A percentile compares a stretch with the other conserved stretches of the same genome.
phyloP scores from a whole-genome alignment of 2,113 vertebrate species.

The Ascaphus truei region DNA sequence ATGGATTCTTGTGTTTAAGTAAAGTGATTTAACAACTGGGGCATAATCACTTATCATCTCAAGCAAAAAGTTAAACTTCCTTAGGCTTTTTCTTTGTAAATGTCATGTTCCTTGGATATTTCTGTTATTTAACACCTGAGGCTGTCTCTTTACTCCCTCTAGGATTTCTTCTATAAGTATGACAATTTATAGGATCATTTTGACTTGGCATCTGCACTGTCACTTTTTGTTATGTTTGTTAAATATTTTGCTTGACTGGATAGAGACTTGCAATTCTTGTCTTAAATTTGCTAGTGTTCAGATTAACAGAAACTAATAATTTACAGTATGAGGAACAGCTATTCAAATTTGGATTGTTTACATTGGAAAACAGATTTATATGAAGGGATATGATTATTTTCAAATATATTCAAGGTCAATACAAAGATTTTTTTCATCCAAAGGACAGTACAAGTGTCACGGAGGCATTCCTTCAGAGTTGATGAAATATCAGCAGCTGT shows the following conservation, averaged over 20 bases:
- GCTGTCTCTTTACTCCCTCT: conserved; percentile 21
- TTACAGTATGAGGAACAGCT: too few species aligned
- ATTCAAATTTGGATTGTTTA: too few species aligned
- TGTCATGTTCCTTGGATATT: conserved; percentile 31
- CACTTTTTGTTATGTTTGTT: conserved; percentile 23
- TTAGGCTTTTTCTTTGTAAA: conserved; percentile 20
- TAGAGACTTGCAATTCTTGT: not conserved
- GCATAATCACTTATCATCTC: conserved; percentile 29
- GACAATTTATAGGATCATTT: conserved; percentile 33
- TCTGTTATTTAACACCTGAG: conserved; percentile 29
- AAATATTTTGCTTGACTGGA: conserved; percentile 4
- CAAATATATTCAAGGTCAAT: too few species aligned
- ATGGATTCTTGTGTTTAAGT: conserved; percentile 19
- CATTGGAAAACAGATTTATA: too few species aligned
- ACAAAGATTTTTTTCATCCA: too few species aligned
- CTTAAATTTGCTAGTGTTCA: not conserved
- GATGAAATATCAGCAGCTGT: too few species aligned
- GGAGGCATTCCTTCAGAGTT: too few species aligned
- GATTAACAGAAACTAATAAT: not conserved
- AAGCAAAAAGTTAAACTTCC: conserved; percentile 32
- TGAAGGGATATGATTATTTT: too few species aligned
- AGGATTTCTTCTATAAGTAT: conserved; percentile 17
- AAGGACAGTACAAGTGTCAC: too few species aligned
- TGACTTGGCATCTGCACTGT: conserved; percentile 23
- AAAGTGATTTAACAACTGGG: conserved; percentile 24